Base-by-base conservation (phyloP, 2,113 vertebrate species). In the Colius striatus region DNA sequence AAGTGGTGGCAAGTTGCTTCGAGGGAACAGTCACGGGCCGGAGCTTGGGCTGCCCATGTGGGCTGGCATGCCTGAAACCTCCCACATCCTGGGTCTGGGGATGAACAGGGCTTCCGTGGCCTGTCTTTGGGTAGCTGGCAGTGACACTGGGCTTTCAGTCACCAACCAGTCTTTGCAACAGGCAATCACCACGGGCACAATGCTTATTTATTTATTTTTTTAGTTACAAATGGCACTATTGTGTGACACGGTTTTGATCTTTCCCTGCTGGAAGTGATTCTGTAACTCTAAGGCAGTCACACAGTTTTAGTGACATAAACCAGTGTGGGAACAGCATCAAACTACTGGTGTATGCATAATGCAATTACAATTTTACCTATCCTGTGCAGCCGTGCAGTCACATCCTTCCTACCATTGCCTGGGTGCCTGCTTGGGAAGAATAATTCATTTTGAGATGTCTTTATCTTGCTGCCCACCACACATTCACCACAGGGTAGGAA, bases 211-310 rank as follows among this genome's bases (percentile, higher is more conserved):
- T 74, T 68, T 47, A 29, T 74, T 85, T 83, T 73, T 47, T 47
- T 10, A 11, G 11, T 16, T 71, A 87, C 73, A 87, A 94, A 89
- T 0, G 0, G 45, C 54, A n/a, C 84, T 57, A 71, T 79, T 95
- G 75, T 85, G 65, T 0, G 0, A 60, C 26, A 75, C 3, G 3
- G 11, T 67, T 90, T 73, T 83, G 57, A 85, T 92, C 41, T 85
- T 71, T 79, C 63, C 61, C 79, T 83, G 58, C 85, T 90, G 86
- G 86, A 93, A 93, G 67, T 15, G 79, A 65, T 53, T 63, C 91
- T 29, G 26, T 32, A 79, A 76, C 85, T 45, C 65, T 70, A 62
- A 50, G 1, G 16, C 66, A 32, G 58, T 65, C 63, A 17, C 73
- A 66, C 66, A 78, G 74, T 16, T 78, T 67, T 23, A 83, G 92